phyloP scores from a whole-genome alignment of 2,113 vertebrate species.

The Gallinago media region DNA sequence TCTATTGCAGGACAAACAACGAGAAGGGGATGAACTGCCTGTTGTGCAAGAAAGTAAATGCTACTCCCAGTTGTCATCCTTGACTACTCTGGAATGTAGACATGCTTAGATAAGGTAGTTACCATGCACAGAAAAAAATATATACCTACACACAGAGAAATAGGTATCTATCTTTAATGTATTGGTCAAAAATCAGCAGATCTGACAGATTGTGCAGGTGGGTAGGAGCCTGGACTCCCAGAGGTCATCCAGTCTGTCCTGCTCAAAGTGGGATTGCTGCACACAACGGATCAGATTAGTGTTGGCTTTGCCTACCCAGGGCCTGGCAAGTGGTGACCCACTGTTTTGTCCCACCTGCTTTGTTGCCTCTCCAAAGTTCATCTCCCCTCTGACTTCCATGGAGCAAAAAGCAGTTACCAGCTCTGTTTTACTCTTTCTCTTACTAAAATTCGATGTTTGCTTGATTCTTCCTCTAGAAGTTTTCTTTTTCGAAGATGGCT shows the following conservation, averaged over 20 bases:
- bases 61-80: not conserved
- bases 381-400: not conserved
- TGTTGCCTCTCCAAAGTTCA: not conserved
- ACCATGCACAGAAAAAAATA: fast-evolving
- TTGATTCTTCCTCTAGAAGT: not conserved
- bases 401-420: not conserved
- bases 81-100: not conserved
- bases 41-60: not conserved
- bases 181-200: not conserved
- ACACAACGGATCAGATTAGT: fast-evolving
- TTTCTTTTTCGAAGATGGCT: not conserved
- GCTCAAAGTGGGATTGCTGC: not conserved
- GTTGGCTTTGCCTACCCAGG: not conserved
- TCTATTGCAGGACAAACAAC: fast-evolving
- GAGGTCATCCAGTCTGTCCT: not conserved
- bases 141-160: fast-evolving
- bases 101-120: not conserved
- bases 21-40: not conserved
- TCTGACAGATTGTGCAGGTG: not conserved
- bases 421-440: not conserved
- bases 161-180: fast-evolving
- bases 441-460: not conserved
- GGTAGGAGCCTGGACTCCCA: not conserved
- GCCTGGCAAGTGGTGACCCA: no score
- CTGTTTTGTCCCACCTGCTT: not conserved